Evolutionary conservation across 2,113 vertebrate genomes (phyloP).

Genomic region (Gadus chalcogrammus): DNA sequence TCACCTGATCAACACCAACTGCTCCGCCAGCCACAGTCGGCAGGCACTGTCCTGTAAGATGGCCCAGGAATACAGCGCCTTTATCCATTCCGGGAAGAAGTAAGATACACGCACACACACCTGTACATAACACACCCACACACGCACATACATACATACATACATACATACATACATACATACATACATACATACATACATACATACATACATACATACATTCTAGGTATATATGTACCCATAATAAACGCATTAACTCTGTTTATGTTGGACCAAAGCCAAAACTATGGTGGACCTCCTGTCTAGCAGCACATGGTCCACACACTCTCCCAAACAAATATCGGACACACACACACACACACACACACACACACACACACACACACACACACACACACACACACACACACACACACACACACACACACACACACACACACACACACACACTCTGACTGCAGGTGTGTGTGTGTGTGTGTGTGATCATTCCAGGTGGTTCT

Average conservation of each 20-base stretch:
- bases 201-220: background rate
- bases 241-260: background rate
- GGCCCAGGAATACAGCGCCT: slow-evolving; percentile 86
- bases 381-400: too few species aligned
- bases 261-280: slow-evolving; percentile 24
- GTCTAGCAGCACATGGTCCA: slow-evolving; percentile 43
- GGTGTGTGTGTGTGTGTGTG: background rate
- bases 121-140: background rate
- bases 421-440: too few species aligned
- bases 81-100: slow-evolving; percentile 84
- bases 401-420: background rate
- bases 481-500: slow-evolving; percentile 83
- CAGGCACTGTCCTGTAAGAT: slow-evolving; percentile 95
- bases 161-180: background rate
- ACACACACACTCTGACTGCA: background rate
- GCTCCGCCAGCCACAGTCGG: slow-evolving; percentile 85
- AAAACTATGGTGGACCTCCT: slow-evolving; percentile 26
- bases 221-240: background rate
- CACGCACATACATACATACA: background rate
- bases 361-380: background rate
- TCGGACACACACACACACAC: background rate
- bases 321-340: background rate
- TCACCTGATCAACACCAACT: slow-evolving; percentile 87
- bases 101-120: slow-evolving; percentile 60
- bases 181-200: background rate